Evolutionary conservation across 1,140 invertebrate species (phyloP).

Genomic region (Drosophila fuyamai): DNA sequence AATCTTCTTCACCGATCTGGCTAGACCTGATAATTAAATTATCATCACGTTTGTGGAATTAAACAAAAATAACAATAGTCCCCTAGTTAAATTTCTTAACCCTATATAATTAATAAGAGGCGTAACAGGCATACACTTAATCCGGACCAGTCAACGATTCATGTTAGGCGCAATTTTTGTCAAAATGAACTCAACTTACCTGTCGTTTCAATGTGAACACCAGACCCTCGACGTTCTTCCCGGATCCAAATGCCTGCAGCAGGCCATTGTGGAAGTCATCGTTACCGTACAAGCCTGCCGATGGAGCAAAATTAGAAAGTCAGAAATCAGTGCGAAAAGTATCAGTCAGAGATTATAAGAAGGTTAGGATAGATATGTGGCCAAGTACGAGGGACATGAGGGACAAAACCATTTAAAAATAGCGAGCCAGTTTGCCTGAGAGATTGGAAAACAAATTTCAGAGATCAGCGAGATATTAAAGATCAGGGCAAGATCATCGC

Average conservation of each 20-base stretch:
- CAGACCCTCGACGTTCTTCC: constrained; percentile 90
- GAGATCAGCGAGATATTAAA: constrained; percentile 10
- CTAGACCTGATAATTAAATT: background rate
- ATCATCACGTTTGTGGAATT: background rate
- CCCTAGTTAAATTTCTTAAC: too few relatives aligned
- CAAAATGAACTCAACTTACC: constrained; percentile 56
- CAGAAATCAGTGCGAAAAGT: background rate
- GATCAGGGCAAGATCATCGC: background rate
- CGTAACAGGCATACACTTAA: too few relatives aligned
- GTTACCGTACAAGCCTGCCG: constrained; percentile 94
- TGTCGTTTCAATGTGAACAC: constrained; percentile 91
- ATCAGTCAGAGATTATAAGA: constrained; percentile 7
- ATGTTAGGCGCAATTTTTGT: too few relatives aligned
- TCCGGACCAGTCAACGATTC: too few relatives aligned
- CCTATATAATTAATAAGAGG: too few relatives aligned
- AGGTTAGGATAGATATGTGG: background rate
- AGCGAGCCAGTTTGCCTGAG: background rate
- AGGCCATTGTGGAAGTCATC: constrained; percentile 96
- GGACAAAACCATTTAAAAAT: background rate
- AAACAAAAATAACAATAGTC: background rate
- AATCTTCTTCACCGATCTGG: background rate
- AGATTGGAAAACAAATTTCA: background rate
- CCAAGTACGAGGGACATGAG: too few relatives aligned
- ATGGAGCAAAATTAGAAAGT: background rate
- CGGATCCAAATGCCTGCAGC: constrained; percentile 91